A percentile compares a stretch with the other conserved stretches of the same genome.
Evolutionary conservation across 2,888 invertebrate species (phyloP).

Genomic region (Chorisops tibialis): DNA sequence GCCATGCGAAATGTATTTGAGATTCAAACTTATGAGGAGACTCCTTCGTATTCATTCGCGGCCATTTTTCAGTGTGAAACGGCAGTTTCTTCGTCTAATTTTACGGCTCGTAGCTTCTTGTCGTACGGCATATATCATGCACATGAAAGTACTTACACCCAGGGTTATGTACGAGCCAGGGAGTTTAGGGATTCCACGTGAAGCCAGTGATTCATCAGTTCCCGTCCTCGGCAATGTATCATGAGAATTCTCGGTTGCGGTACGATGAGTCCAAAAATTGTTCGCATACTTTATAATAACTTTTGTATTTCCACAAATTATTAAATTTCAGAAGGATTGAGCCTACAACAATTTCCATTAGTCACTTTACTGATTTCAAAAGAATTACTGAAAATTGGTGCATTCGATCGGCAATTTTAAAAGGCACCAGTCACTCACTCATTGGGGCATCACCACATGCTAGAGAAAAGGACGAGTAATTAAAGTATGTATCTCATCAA

Average conservation of each 20-base stretch:
- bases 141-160: conserved; percentile 12
- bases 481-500: conserved; percentile 29
- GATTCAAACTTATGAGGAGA: too few relatives aligned
- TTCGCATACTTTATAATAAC: too few relatives aligned
- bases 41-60: conserved; percentile 13
- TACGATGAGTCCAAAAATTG: conserved; percentile 18
- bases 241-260: conserved; percentile 22
- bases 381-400: too few relatives aligned
- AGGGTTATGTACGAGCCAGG: background rate
- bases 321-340: too few relatives aligned
- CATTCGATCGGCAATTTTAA: too few relatives aligned
- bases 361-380: too few relatives aligned
- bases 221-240: conserved; percentile 16
- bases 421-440: too few relatives aligned
- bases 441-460: too few relatives aligned
- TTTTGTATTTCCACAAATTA: too few relatives aligned
- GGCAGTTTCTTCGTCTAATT: conserved; percentile 30
- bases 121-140: conserved; percentile 32
- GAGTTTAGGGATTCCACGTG: conserved; percentile 6
- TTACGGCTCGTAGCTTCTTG: conserved; percentile 33
- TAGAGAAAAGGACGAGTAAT: too few relatives aligned
- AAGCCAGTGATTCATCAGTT: conserved; percentile 15
- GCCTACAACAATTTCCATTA: too few relatives aligned
- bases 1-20: too few relatives aligned
- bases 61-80: conserved; percentile 27